Evolutionary conservation across 2,113 vertebrate genomes (phyloP).

Genomic region (Tonatia bakeri): DNA sequence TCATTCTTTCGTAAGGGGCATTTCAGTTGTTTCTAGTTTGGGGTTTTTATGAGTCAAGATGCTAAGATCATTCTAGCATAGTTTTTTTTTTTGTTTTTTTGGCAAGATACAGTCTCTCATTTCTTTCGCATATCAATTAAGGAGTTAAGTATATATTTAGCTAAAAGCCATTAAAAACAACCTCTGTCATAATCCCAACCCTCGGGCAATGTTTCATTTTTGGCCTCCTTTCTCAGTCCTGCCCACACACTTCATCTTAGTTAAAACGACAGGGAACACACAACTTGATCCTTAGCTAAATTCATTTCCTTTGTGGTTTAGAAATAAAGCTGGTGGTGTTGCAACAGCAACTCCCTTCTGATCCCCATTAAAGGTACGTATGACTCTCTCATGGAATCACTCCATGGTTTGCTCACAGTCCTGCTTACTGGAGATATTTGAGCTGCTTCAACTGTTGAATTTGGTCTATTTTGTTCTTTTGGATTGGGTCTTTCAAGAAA

Average conservation of each 20-base stretch:
- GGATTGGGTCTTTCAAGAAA: neutral
- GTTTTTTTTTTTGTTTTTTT: neutral
- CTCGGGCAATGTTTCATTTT: neutral
- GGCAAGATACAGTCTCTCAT: neutral
- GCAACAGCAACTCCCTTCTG: neutral
- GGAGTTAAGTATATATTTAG: neutral
- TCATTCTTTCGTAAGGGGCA: neutral
- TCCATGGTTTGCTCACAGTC: rapidly evolving
- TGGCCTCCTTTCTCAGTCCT: neutral
- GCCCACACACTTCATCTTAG: neutral
- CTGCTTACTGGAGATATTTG: neutral
- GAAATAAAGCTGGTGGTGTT: neutral
- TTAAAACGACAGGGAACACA: neutral
- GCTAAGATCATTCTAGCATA: neutral
- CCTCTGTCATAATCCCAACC: neutral
- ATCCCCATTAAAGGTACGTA: rapidly evolving
- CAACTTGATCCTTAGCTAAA: neutral
- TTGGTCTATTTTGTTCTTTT: neutral
- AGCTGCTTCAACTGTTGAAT: rapidly evolving
- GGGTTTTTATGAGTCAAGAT: neutral
- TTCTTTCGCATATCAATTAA: neutral
- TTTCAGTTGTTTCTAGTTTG: neutral
- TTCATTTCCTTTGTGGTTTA: neutral
- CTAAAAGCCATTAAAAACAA: neutral
- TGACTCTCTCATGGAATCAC: rapidly evolving